Percentiles rank a stretch among this genome's conserved stretches.
Evolutionary conservation across 2,113 vertebrate genomes (phyloP).

Genomic region (Gorilla gorilla): DNA sequence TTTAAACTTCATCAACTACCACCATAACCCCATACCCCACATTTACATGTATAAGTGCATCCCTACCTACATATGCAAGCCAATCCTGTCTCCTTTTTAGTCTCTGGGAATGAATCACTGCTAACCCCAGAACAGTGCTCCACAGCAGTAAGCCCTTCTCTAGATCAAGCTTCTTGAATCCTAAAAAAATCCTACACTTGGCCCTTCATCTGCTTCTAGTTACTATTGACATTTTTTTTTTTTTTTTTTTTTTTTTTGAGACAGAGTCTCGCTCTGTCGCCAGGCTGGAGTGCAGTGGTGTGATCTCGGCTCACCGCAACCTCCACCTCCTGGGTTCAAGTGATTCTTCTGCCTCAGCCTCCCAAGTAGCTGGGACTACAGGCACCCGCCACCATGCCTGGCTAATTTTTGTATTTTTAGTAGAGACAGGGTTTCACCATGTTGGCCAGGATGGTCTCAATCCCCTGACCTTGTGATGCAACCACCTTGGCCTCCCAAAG

Average conservation of each 20-base stretch:
- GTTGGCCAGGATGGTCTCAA: too few species aligned
- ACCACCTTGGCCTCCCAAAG: too few species aligned
- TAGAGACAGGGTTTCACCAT: too few species aligned
- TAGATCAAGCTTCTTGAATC: background rate
- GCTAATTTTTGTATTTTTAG: too few species aligned
- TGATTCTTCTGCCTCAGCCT: too few species aligned
- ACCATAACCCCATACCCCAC: background rate
- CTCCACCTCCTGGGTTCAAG: too few species aligned
- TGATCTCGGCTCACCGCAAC: too few species aligned
- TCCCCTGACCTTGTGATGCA: too few species aligned
- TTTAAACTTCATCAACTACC: background rate
- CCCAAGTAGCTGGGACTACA: too few species aligned
- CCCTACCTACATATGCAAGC: background rate
- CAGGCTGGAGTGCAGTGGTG: too few species aligned
- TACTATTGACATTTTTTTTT: background rate
- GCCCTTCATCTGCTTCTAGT: background rate
- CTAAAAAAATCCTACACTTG: background rate
- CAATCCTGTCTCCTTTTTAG: background rate
- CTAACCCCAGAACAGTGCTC: too few species aligned
- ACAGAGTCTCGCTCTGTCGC: rapidly evolving
- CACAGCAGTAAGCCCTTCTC: background rate
- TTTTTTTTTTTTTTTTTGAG: background rate
- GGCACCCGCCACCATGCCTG: rapidly evolving
- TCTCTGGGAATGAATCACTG: background rate
- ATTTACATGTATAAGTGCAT: background rate